Conservation (phyloP, 30 jellyfish, hydroid and myxozoan genomes). For the Chrysaora quinquecirrha region DNA sequence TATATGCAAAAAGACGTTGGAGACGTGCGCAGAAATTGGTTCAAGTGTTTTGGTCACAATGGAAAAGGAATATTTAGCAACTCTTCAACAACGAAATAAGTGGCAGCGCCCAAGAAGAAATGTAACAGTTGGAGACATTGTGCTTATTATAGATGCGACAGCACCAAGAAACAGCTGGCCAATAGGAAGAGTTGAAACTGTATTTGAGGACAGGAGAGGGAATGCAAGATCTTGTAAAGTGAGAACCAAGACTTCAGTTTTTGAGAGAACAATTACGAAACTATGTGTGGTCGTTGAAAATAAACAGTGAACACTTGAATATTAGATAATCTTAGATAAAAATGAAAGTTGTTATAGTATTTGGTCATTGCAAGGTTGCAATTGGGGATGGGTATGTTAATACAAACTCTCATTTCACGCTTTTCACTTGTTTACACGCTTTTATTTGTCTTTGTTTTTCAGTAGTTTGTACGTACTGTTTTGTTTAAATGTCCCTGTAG, state of each 20-base stretch:
- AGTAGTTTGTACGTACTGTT: no score
- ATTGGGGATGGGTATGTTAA: conserved; percentile 12
- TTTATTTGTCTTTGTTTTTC: conserved; percentile 14
- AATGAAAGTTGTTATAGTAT: conserved; percentile 10
- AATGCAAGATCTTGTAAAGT: conserved; percentile 9
- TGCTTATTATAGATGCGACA: conserved; percentile 8
- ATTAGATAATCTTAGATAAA: not conserved
- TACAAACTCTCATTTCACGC: not conserved
- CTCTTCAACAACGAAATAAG: not conserved
- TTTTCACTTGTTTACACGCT: no score
- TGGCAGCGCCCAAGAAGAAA: conserved; percentile 5
- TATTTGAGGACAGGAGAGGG: conserved; percentile 4
- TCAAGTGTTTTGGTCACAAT: not conserved
- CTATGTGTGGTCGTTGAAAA: conserved; percentile 27
- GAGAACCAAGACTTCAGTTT: not conserved
- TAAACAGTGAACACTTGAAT: conserved; percentile 2
- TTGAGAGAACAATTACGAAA: conserved; percentile 1
- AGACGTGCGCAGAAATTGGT: not conserved
- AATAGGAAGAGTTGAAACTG: conserved; percentile 4
- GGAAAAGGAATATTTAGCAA: not conserved
- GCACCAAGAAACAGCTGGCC: conserved; percentile 16
- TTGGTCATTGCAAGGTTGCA: not conserved
- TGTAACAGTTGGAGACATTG: conserved; percentile 28
- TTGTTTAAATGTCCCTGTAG: no score
- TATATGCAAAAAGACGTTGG: not conserved